Evolutionary conservation across 2,888 invertebrate genomes (phyloP).

Genomic region (Enoplolaimus lenunculus): DNA sequence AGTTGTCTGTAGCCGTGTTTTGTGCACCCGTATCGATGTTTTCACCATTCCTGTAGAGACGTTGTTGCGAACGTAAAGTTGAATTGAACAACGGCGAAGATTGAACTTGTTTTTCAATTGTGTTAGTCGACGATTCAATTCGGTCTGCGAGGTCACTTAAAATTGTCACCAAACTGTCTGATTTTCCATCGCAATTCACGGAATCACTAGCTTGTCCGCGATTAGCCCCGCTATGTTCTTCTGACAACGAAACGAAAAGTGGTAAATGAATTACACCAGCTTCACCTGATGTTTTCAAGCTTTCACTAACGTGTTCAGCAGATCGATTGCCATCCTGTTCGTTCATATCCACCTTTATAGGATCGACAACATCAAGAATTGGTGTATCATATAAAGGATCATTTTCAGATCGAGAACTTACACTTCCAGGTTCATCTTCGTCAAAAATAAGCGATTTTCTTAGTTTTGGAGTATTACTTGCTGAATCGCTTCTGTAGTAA

Average conservation of each 20-base stretch:
- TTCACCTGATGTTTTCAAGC: too few species aligned
- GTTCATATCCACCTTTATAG: not conserved
- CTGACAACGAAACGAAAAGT: too few species aligned
- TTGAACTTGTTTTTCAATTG: too few species aligned
- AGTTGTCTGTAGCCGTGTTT: too few species aligned
- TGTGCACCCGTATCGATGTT: too few species aligned
- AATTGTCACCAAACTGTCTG: not conserved
- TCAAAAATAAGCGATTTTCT: too few species aligned
- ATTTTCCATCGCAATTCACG: not conserved
- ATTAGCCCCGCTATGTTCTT: not conserved
- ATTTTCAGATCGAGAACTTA: not conserved
- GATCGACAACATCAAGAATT: not conserved
- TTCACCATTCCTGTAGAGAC: too few species aligned
- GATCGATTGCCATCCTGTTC: not conserved
- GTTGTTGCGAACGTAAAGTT: too few species aligned
- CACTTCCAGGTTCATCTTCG: not conserved
- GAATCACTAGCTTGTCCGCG: not conserved
- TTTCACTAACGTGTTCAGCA: not conserved
- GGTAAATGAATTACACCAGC: not conserved
- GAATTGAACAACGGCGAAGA: too few species aligned
- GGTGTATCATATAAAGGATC: not conserved
- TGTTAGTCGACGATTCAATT: too few species aligned
- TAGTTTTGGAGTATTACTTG: too few species aligned
- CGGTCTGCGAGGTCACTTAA: not conserved
- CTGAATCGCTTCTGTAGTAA: too few species aligned